These are phyloP conservation scores for Diachasmimorpha longicaudata DNA, from an alignment of 1,140 invertebrate genomes.

Conservation along the genomic window DNA sequence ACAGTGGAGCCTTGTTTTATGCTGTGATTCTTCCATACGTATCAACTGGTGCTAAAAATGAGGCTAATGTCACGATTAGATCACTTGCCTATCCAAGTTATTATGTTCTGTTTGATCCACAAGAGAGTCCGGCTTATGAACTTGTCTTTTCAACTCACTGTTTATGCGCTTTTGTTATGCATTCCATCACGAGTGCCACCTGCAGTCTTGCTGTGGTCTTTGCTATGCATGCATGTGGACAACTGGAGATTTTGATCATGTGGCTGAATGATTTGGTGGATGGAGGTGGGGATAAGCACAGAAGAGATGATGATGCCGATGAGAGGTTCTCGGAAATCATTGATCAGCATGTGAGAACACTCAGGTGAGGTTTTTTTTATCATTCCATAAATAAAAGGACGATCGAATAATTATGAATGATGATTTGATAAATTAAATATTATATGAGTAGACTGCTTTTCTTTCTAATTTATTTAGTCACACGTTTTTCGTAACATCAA, in stretches of 20 bases:
- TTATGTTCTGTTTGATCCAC: slow-evolving; percentile 36
- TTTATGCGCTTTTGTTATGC: slow-evolving; percentile 35
- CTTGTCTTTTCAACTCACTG: slow-evolving; percentile 38
- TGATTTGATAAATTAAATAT: background rate
- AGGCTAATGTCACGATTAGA: slow-evolving; percentile 13
- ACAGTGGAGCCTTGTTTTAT: slow-evolving; percentile 42
- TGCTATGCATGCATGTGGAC: slow-evolving; percentile 37
- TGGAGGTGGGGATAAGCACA: background rate
- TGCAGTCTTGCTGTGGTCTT: slow-evolving; percentile 41
- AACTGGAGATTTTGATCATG: slow-evolving; percentile 22
- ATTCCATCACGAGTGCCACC: slow-evolving; percentile 33
- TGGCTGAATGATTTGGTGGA: slow-evolving; percentile 27
- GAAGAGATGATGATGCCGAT: background rate
- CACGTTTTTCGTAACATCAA: no score
- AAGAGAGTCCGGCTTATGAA: slow-evolving; percentile 39
- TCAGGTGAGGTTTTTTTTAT: slow-evolving; percentile 14
- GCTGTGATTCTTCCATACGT: slow-evolving; percentile 38
- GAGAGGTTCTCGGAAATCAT: slow-evolving; percentile 11
- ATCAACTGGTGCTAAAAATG: slow-evolving; percentile 16
- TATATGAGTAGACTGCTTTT: no score
- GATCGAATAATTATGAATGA: background rate
- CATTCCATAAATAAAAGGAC: background rate
- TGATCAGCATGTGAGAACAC: slow-evolving; percentile 18
- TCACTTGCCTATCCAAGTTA: slow-evolving; percentile 39
- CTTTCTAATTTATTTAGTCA: no score